phyloP scores from a whole-genome alignment of 2,888 invertebrate genomes.

The Oligia strigilis region DNA sequence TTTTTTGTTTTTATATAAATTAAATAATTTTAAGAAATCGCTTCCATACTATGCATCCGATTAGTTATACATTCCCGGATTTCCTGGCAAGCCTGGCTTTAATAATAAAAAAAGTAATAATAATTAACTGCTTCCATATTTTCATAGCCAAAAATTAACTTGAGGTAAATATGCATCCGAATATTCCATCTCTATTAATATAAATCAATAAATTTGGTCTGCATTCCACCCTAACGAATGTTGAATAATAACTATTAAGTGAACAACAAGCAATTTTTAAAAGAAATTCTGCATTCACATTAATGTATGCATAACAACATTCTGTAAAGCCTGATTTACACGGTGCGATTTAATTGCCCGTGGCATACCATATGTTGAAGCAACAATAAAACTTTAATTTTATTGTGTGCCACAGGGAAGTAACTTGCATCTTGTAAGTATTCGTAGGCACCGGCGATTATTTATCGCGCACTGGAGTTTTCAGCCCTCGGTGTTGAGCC shows the following conservation, averaged over 20 bases:
- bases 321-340: neutral
- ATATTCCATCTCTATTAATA: neutral
- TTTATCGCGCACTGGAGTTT: neutral
- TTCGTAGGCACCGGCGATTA: neutral
- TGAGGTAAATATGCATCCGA: neutral
- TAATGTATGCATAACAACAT: conserved; percentile 27
- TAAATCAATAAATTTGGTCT: conserved; percentile 15
- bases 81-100: neutral
- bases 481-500: neutral
- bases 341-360: neutral
- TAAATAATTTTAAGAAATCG: neutral
- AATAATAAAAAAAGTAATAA: neutral
- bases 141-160: neutral
- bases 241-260: conserved; percentile 11
- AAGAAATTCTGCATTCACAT: neutral
- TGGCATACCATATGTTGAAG: neutral
- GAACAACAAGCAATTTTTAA: neutral
- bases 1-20: neutral
- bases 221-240: conserved; percentile 31
- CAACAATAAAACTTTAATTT: neutral
- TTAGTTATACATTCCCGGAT: neutral
- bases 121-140: neutral
- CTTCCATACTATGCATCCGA: neutral
- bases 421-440: neutral
- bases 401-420: neutral